Evolutionary conservation across 2,113 vertebrate species (phyloP).

Genomic region (Aix galericulata): DNA sequence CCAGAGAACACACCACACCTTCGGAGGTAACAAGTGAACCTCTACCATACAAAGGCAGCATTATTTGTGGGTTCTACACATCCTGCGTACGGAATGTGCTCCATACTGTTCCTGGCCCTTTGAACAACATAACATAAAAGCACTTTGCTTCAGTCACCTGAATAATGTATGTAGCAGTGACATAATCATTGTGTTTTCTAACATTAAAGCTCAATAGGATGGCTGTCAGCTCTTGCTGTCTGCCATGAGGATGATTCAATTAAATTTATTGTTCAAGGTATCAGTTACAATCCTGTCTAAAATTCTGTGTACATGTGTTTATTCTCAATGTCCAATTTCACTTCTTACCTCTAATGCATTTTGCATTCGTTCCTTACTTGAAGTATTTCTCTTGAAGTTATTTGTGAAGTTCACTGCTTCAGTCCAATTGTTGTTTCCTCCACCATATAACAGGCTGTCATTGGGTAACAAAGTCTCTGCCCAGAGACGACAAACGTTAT

Average conservation of each 20-base stretch:
- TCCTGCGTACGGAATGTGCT: neutral
- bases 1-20: neutral
- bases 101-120: neutral
- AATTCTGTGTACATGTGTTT: neutral
- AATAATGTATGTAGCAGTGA: neutral
- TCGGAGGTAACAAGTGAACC: neutral
- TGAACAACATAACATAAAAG: neutral
- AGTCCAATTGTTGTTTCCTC: constrained; percentile 75
- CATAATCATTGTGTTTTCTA: neutral
- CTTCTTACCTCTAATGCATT: constrained; percentile 84
- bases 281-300: neutral
- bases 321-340: neutral
- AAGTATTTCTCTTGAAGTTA: constrained; percentile 81
- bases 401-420: constrained; percentile 71
- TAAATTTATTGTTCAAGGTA: neutral
- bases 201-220: neutral
- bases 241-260: neutral
- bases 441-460: constrained; percentile 87
- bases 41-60: neutral
- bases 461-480: constrained; percentile 95
- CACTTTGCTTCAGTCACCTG: neutral
- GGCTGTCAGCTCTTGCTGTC: neutral
- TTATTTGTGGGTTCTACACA: neutral
- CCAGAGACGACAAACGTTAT: constrained; percentile 97
- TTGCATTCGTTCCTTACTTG: constrained; percentile 80